Conservation (phyloP, 2,797 vertebrate genomes). For the Okamejei kenojei region DNA sequence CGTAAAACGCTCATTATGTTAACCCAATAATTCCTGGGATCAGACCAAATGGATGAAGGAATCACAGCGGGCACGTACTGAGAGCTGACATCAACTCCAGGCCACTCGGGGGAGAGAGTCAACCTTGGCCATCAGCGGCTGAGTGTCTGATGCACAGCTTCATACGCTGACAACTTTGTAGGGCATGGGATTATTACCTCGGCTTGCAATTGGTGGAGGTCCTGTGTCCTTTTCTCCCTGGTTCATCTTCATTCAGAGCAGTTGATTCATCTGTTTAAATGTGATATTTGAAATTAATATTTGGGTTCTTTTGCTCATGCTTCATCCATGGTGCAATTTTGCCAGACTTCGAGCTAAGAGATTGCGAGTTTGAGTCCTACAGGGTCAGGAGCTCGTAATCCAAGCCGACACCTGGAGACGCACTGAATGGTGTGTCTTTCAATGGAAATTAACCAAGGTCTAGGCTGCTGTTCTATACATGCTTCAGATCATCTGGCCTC, state of each 20-base stretch:
- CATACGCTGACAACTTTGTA: not conserved
- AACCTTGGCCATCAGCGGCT: not conserved
- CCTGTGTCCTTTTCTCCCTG: not conserved
- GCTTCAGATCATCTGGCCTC: not conserved
- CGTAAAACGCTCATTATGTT: too few species aligned
- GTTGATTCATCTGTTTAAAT: slow-evolving; percentile 12
- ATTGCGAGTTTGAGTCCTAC: not conserved
- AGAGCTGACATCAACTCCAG: not conserved
- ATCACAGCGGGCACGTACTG: not conserved
- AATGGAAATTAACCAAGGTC: not conserved
- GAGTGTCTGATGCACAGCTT: not conserved
- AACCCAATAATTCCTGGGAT: too few species aligned
- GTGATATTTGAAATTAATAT: slow-evolving; percentile 12
- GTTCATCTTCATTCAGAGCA: not conserved
- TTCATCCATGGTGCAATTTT: not conserved
- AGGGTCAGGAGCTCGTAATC: too few species aligned
- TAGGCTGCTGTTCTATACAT: not conserved
- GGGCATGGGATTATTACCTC: not conserved
- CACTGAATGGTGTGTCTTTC: not conserved
- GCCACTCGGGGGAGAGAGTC: not conserved
- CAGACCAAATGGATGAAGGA: not conserved
- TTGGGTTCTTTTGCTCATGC: not conserved
- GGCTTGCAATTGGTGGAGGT: not conserved
- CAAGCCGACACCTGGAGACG: not conserved
- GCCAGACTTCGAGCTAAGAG: not conserved